Base-by-base conservation (phyloP, 2,797 vertebrate species). In the Botia almorhae region DNA sequence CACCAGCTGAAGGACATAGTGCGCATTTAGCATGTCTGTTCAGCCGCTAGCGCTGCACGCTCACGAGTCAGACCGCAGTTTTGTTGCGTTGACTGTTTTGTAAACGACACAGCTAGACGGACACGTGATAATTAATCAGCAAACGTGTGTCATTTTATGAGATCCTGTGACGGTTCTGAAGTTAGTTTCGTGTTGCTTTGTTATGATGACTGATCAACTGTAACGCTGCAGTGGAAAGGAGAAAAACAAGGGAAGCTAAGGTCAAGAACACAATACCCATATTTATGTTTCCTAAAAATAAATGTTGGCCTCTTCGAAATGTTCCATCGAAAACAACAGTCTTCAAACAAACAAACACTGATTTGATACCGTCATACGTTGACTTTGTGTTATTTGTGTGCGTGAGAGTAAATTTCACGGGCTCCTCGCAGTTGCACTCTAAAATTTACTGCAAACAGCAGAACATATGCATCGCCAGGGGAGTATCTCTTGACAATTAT, bases 401-500 rank as follows among this genome's bases (percentile, higher is more conserved):
- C 36, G 23, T 77, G 56, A 23, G 17, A 19, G 71, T 68, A 46
- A 23, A 19, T 63, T 53, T 53, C n/a, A 70, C 48, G 33, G 43
- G 50, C 58, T 68, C 56, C 76, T 82, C 58, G 70, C 73, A 56
- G 53, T 23, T 60, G 13, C 72, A 16, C 69, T 76, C 67, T 73
- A 69, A 90, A 88, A 92, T 91, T 91, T 92, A 90, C 87, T 85
- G 90, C 88, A 87, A 92, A 88, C 87, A 91, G 88, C 89, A 86
- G 86, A 86, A 90, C 89, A 90, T 90, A 92, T 87, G 89, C 89
- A 89, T 88, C 91, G 89, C 89, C 86, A 91, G 91, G 89, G 83
- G 88, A 89, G 90, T 90, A 91, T 91, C 90, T 90, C 91, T 92
- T 90, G 89, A 93, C 93, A 94, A 93, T 94, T 94, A 94, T 88